Evolutionary conservation across 2,797 vertebrate genomes (phyloP), one percentile per base, ranked within the genome.

Genomic region (Eptatretus atami): DNA sequence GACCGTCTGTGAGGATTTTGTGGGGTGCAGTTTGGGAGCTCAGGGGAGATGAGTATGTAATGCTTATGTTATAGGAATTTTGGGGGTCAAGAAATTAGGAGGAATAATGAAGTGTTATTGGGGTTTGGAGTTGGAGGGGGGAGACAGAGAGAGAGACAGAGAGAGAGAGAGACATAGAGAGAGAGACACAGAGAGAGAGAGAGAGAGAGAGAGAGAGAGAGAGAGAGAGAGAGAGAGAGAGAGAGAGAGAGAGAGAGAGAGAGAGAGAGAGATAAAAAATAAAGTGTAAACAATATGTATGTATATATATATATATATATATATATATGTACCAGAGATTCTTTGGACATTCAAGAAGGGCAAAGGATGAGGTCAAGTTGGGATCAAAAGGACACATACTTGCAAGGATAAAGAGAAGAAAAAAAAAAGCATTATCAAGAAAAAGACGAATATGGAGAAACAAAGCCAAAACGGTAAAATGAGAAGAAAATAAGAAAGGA

Each of bases 201-300:
- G 54, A 53, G 63, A 15, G 63, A 19, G 53, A 61, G 54, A 65
- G 65, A 60, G 54, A 65, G 54, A 65, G 65, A 65, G 63, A 61
- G 65, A 61, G 63, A 65, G 65, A 65, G 54, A 65, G 54, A 65
- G n/a, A 52, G 14, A 53, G 44, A 63, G 9, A 54, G 19, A 25
- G 65, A 57, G 15, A 61, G 66, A 53, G 63, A 60, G 64, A 24
- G 52, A 63, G 53, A 12, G 44, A 64, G 44, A 52, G 31, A 65
- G 53, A 52, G 53, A 57, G 31, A 15, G 31, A 53, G 61, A 53
- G 15, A 55, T 53, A 65, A 64, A 67, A 65, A 55, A 19, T 2
- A 19, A 19, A 19, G 19, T 19, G 19, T 19, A 19, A 2, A 19
- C 19, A 19, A 19, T 19, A 19, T 19, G 19, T 19, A 19, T 19